phyloP scores from a whole-genome alignment of 1,140 invertebrate species.

The Elymnias hypermnestra region DNA sequence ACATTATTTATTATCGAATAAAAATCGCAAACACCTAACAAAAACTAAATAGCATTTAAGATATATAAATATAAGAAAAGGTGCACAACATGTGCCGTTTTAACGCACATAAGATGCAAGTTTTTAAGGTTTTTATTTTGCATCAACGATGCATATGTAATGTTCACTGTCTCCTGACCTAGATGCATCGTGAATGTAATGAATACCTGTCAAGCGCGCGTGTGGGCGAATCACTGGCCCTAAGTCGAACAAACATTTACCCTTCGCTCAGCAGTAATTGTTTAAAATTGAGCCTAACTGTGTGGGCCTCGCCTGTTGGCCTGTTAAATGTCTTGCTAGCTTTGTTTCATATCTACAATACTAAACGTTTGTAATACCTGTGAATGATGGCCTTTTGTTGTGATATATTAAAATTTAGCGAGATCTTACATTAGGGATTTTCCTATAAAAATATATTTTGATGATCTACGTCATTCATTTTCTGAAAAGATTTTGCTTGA shows the following conservation, averaged over 20 bases:
- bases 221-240: conserved; percentile 59
- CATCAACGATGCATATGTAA: neutral
- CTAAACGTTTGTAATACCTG: conserved; percentile 21
- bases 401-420: conserved; percentile 13
- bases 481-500: too few species aligned
- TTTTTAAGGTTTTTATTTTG: too few species aligned
- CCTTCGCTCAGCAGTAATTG: conserved; percentile 70
- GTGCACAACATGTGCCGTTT: too few species aligned
- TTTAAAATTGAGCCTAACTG: conserved; percentile 73
- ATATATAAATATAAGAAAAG: too few species aligned
- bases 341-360: conserved; percentile 51
- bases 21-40: too few species aligned
- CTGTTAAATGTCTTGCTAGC: conserved; percentile 28
- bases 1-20: too few species aligned
- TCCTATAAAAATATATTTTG: too few species aligned
- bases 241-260: conserved; percentile 72
- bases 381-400: conserved; percentile 23
- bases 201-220: conserved; percentile 68
- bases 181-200: conserved; percentile 62
- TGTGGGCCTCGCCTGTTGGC: conserved; percentile 62
- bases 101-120: too few species aligned
- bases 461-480: too few species aligned
- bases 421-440: too few species aligned
- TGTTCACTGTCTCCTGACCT: conserved; percentile 18
- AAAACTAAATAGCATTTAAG: too few species aligned